These are phyloP conservation scores for Mythimna ferrago DNA, from an alignment of 2,888 invertebrate species.

Conservation along the genomic window DNA sequence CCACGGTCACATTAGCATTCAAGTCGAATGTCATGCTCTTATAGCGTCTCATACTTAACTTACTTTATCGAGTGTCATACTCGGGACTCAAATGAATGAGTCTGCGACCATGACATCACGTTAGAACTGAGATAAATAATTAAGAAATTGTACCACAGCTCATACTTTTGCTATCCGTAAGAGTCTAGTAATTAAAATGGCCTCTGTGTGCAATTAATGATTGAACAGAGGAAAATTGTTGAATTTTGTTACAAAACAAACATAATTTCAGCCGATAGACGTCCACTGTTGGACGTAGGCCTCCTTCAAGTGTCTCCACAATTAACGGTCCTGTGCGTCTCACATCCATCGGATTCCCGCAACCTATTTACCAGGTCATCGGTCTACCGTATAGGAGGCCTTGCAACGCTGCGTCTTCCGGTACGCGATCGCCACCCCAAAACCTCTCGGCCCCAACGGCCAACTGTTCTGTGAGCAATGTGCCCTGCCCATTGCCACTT, in stretches of 20 bases:
- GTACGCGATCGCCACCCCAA: too few relatives aligned
- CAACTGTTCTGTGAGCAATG: too few relatives aligned
- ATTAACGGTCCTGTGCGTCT: too few relatives aligned
- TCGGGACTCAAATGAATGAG: constrained; percentile 51
- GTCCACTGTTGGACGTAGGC: too few relatives aligned
- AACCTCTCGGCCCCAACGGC: too few relatives aligned
- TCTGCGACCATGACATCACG: constrained; percentile 51
- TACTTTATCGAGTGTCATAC: constrained; percentile 51
- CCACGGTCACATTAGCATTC: constrained; percentile 30
- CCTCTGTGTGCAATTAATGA: constrained; percentile 30
- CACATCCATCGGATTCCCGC: too few relatives aligned
- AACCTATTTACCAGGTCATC: too few relatives aligned
- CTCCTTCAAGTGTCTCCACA: too few relatives aligned
- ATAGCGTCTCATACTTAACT: constrained; percentile 27
- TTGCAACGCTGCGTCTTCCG: too few relatives aligned
- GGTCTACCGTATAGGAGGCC: too few relatives aligned
- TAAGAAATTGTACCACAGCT: constrained; percentile 41
- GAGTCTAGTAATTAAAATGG: constrained; percentile 37
- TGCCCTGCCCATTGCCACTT: too few relatives aligned
- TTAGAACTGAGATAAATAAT: constrained; percentile 41
- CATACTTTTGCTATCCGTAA: constrained; percentile 15
- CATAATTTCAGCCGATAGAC: too few relatives aligned
- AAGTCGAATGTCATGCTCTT: constrained; percentile 25
- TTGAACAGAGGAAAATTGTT: neutral
- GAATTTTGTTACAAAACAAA: constrained; percentile 2